A percentile compares a stretch with the other conserved stretches of the same genome.
phyloP scores from a whole-genome alignment of 2,888 invertebrate species.

The Oeneis ivallda region DNA sequence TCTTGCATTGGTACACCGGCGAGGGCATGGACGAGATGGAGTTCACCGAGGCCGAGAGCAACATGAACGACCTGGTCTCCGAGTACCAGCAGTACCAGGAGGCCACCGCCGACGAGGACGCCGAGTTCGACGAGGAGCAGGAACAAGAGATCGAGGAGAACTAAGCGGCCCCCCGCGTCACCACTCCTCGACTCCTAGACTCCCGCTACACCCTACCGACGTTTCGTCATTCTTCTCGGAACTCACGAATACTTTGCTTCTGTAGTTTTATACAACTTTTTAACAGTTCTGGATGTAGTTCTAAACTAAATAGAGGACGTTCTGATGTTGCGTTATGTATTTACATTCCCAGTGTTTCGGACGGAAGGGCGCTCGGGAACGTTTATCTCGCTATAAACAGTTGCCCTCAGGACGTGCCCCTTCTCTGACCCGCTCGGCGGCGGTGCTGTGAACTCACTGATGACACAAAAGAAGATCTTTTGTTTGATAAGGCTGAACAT shows the following conservation, averaged over 20 bases:
- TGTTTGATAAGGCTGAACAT: constrained; percentile 80
- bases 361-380: constrained; percentile 68
- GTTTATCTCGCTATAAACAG: constrained; percentile 30
- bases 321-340: constrained; percentile 56
- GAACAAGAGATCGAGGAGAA: constrained; percentile 87
- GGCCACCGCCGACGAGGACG: constrained; percentile 91
- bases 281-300: constrained; percentile 55
- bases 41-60: constrained; percentile 96
- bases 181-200: no score
- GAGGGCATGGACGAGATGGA: constrained; percentile 96
- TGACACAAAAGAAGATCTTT: constrained; percentile 76
- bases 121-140: constrained; percentile 90
- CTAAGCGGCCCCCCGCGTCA: constrained; percentile 51
- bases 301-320: constrained; percentile 48
- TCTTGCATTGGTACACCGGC: constrained; percentile 97
- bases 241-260: constrained; percentile 55
- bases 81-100: constrained; percentile 98
- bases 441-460: constrained; percentile 66
- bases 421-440: constrained; percentile 55
- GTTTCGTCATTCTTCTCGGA: constrained; percentile 46
- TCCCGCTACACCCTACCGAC: constrained; percentile 40
- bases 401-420: constrained; percentile 63
- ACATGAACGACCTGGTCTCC: constrained; percentile 97
- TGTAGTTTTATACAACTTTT: constrained; percentile 63
- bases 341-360: constrained; percentile 77